Base-by-base conservation (phyloP, 2,797 vertebrate genomes). In the Sorex maritimensis region DNA sequence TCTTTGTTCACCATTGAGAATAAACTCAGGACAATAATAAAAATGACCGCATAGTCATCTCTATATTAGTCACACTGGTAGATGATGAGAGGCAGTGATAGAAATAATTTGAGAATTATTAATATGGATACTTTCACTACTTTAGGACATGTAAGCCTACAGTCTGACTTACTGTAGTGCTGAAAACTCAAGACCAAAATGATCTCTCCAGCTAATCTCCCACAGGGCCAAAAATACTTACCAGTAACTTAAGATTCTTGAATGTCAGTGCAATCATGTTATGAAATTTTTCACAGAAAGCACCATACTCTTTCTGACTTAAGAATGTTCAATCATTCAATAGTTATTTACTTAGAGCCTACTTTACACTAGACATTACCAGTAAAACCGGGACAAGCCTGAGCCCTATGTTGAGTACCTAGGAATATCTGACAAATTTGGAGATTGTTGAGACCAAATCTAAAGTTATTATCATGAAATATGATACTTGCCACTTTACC, bases 121-220 rank as follows among this genome's bases (percentile, higher is more conserved):
- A 4, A 68, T 11, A 65, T 2, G 83, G 13, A 11, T 78, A 69
- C 71, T 91, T 82, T 88, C 81, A 81, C 23, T 38, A 74, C 30
- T 83, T 81, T 68, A 78, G 67, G 65, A 55, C 78, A 72, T 15
- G 0, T 74, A 78, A 82, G 15, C 30, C 61, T 13, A 92, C 3
- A 67, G 41, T 68, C 71, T 67, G 30, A 67, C 61, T 71, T 86
- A 69, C 34, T 0, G 19, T 49, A 80, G 58, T 23, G 28, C 55
- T 41, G 82, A 88, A 92, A 94, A 75, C 77, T 92, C 68, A 81
- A 94, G 34, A 79, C 34, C 84, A 90, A 81, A 95, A 83, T 81
- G 17, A 38, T 83, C 38, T 80, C 72, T 83, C 72, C 68, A 55
- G 74, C 44, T 81, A 26, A 83, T 73, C 11, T 41, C 30, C 58